Evolutionary conservation across 2,888 invertebrate genomes (phyloP).

Genomic region (Eupithecia exiguata): DNA sequence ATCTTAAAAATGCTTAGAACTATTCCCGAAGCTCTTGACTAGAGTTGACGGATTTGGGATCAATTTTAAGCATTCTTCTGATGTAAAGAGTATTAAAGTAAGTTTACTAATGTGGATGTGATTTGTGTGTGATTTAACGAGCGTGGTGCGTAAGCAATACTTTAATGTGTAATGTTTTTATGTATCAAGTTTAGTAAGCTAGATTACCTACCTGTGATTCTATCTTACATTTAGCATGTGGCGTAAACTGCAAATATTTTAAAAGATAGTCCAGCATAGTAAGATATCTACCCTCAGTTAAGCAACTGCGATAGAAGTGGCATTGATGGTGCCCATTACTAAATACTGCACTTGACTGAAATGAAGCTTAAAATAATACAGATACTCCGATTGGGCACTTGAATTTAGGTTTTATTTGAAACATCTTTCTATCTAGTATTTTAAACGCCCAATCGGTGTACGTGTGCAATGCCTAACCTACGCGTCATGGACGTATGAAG

Average conservation of each 20-base stretch:
- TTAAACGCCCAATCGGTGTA: neutral
- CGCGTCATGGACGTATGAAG: slow-evolving; percentile 21
- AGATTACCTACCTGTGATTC: slow-evolving; percentile 6
- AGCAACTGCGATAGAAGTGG: neutral
- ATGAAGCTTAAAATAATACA: slow-evolving; percentile 14
- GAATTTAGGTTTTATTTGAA: neutral
- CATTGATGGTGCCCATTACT: neutral
- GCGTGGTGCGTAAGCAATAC: slow-evolving; percentile 51
- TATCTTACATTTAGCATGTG: neutral
- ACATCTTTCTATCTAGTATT: neutral
- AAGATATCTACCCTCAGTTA: neutral
- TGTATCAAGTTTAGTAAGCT: slow-evolving; percentile 1
- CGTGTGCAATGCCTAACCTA: slow-evolving; percentile 10
- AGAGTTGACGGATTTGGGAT: neutral
- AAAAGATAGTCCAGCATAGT: neutral
- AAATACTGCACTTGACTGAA: neutral
- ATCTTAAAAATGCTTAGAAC: neutral
- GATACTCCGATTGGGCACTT: slow-evolving; percentile 7
- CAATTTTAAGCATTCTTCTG: neutral
- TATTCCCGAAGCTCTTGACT: neutral
- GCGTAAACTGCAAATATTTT: neutral
- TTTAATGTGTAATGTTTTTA: slow-evolving; percentile 22
- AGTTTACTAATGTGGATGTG: slow-evolving; percentile 19
- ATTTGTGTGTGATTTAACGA: slow-evolving; percentile 46
- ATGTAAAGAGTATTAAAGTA: neutral